Percentiles rank a stretch among this genome's conserved stretches.
These are phyloP conservation scores for Yponomeuta cagnagella DNA, from an alignment of 2,888 invertebrate genomes.

Conservation along the genomic window DNA sequence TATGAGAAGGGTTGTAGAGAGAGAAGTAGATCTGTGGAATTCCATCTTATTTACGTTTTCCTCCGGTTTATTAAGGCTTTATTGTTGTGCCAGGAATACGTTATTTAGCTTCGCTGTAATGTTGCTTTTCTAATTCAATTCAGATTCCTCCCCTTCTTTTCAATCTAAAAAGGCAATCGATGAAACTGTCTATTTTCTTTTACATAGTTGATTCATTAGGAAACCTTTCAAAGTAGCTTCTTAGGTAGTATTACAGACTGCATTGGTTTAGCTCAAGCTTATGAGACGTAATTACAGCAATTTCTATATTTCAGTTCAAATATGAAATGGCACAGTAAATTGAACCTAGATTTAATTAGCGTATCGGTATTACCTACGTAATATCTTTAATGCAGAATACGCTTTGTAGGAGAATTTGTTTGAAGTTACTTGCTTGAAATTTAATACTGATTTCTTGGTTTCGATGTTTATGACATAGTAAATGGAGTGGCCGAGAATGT, in stretches of 20 bases:
- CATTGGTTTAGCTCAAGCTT: neutral
- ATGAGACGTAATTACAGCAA: neutral
- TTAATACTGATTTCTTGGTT: neutral
- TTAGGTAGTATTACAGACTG: too few species aligned
- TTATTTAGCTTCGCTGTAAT: constrained; percentile 4
- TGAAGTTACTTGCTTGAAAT: neutral
- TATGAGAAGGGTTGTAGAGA: constrained; percentile 46
- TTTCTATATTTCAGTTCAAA: neutral
- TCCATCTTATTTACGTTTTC: constrained; percentile 24
- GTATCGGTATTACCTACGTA: neutral
- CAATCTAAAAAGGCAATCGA: neutral
- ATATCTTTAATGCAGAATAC: neutral
- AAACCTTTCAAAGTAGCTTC: too few species aligned
- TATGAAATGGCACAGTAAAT: neutral
- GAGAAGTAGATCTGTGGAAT: constrained; percentile 31
- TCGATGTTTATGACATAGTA: neutral
- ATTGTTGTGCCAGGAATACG: constrained; percentile 17
- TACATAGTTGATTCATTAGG: too few species aligned
- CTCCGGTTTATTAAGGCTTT: constrained; percentile 26
- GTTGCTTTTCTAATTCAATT: neutral
- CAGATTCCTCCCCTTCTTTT: neutral
- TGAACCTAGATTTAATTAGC: neutral
- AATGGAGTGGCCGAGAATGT: neutral
- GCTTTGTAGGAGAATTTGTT: neutral
- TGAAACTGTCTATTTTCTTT: neutral